A percentile compares a stretch with the other conserved stretches of the same genome.
Evolutionary conservation across 2,797 vertebrate genomes (phyloP).

Genomic region (Vireo griseus): DNA sequence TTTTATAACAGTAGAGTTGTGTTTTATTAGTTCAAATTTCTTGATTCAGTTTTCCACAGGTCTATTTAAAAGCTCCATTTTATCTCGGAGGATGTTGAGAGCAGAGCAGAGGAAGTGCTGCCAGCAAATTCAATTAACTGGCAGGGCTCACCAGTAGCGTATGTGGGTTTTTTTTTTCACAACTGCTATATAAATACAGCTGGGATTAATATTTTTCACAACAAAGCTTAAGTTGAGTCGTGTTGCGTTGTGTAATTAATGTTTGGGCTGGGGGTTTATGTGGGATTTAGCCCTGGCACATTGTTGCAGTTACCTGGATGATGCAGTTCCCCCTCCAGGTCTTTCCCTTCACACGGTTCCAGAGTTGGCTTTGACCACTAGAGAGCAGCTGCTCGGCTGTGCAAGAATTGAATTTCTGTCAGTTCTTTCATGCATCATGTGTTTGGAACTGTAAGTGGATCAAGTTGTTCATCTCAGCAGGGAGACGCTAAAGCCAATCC

Average conservation of each 20-base stretch:
- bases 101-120: constrained; percentile 74
- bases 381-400: constrained; percentile 79
- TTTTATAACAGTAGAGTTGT: constrained; percentile 78
- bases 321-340: constrained; percentile 65
- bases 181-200: constrained; percentile 78
- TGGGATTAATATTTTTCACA: constrained; percentile 77
- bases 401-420: constrained; percentile 77
- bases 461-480: constrained; percentile 77
- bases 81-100: constrained; percentile 78
- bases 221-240: constrained; percentile 69
- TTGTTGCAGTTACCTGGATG: constrained; percentile 62
- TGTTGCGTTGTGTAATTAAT: constrained; percentile 66
- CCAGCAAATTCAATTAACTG: constrained; percentile 80
- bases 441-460: constrained; percentile 79
- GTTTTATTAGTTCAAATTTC: constrained; percentile 85
- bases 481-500: constrained; percentile 74
- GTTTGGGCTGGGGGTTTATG: constrained; percentile 51
- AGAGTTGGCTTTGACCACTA: constrained; percentile 76
- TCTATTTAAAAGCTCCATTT: constrained; percentile 79
- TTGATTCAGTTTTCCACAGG: constrained; percentile 78
- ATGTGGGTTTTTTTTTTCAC: constrained; percentile 70
- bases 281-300: constrained; percentile 51
- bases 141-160: constrained; percentile 71
- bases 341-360: constrained; percentile 69
- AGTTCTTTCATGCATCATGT: constrained; percentile 77